These are phyloP conservation scores for Acromyrmex echinatior DNA, from an alignment of 1,140 invertebrate species.

Conservation along the genomic window DNA sequence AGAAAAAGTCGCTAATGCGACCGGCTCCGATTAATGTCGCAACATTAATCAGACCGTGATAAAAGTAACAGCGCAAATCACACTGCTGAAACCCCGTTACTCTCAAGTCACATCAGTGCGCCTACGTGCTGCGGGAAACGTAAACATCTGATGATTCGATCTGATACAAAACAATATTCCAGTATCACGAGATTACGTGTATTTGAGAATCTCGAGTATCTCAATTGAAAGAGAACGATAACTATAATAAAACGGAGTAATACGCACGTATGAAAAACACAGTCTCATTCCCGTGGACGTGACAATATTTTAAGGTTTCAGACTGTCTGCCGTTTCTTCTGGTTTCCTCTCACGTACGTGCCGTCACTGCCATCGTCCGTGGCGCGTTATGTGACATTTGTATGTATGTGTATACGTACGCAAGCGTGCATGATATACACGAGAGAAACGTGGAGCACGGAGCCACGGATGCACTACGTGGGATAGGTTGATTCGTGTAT, in stretches of 20 bases:
- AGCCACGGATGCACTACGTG: not conserved
- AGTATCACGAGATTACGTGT: not conserved
- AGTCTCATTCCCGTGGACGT: not conserved
- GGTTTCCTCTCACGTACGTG: too few relatives aligned
- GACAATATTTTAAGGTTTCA: not conserved
- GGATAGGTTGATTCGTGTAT: conserved; percentile 43
- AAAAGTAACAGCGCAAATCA: not conserved
- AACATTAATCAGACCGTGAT: conserved; percentile 31
- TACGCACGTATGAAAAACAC: not conserved
- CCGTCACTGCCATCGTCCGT: not conserved
- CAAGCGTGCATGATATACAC: not conserved
- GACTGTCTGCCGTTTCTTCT: not conserved
- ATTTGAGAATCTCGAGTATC: not conserved
- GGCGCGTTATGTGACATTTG: not conserved
- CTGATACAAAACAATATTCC: conserved; percentile 5
- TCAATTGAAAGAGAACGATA: not conserved
- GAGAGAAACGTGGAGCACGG: conserved; percentile 18
- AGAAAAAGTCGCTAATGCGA: conserved; percentile 17
- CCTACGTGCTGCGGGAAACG: conserved; percentile 55
- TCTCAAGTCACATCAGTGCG: not conserved
- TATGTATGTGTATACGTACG: not conserved
- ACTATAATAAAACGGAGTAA: not conserved
- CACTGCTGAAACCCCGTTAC: too few relatives aligned
- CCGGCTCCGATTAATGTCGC: not conserved
- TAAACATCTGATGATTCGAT: conserved; percentile 35